Evolutionary conservation across 2,888 invertebrate species (phyloP).

Genomic region (Acheta domesticus): DNA sequence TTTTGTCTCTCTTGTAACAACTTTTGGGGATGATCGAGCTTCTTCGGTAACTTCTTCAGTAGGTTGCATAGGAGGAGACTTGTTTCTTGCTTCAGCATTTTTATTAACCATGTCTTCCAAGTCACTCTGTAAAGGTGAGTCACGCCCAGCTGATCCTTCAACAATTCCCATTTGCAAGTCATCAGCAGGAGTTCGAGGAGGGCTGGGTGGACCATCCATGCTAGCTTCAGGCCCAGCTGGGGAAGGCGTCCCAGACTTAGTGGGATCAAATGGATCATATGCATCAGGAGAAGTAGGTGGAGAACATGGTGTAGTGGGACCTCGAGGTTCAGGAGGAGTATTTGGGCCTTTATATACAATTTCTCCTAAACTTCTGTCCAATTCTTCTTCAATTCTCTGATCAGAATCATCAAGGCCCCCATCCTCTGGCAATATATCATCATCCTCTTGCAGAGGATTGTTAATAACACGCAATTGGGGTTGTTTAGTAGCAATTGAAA

Average conservation of each 20-base stretch:
- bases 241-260: conserved; percentile 71
- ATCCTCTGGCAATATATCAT: conserved; percentile 42
- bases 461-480: conserved; percentile 53
- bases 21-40: conserved; percentile 30
- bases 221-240: conserved; percentile 49
- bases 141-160: conserved; percentile 7
- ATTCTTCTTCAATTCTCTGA: conserved; percentile 42
- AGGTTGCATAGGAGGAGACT: conserved; percentile 23
- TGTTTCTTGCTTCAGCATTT: conserved; percentile 24
- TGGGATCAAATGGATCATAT: conserved; percentile 89
- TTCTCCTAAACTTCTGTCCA: conserved; percentile 38
- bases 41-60: conserved; percentile 29
- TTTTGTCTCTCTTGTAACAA: conserved; percentile 24
- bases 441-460: conserved; percentile 58
- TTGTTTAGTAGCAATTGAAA: conserved; percentile 53
- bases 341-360: conserved; percentile 63
- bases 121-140: conserved; percentile 30
- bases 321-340: conserved; percentile 61
- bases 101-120: conserved; percentile 27
- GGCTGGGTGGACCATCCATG: conserved; percentile 41
- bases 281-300: conserved; percentile 74
- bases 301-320: conserved; percentile 52
- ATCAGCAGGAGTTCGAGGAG: conserved; percentile 25
- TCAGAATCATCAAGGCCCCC: conserved; percentile 37
- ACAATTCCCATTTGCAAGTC: conserved; percentile 23